These are phyloP conservation scores for Drosophila novamexicana DNA, from an alignment of 1,140 invertebrate species.

Conservation along the genomic window DNA sequence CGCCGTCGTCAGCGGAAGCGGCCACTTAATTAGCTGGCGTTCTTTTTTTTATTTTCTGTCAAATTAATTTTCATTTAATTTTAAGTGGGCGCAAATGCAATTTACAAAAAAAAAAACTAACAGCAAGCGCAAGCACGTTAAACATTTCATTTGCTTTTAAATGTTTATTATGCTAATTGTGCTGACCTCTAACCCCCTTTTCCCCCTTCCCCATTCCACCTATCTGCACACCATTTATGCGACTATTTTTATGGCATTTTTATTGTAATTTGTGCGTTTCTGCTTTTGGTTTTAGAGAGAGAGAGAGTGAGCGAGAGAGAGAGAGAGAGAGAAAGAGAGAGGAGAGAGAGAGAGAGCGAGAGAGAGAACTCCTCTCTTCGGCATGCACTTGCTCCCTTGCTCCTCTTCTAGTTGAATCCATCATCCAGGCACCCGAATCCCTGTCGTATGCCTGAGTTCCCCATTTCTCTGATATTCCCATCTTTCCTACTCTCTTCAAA, in stretches of 20 bases:
- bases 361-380: too few relatives aligned
- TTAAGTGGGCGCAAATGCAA: slow-evolving; percentile 79
- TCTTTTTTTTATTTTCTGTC: slow-evolving; percentile 47
- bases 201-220: too few relatives aligned
- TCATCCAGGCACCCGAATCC: too few relatives aligned
- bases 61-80: slow-evolving; percentile 83
- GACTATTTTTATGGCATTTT: slow-evolving; percentile 43
- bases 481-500: too few relatives aligned
- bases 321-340: too few relatives aligned
- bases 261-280: slow-evolving; percentile 59
- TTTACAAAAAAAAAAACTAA: slow-evolving; percentile 61
- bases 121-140: slow-evolving; percentile 59
- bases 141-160: slow-evolving; percentile 24
- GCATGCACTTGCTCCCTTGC: too few relatives aligned
- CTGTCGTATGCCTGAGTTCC: too few relatives aligned
- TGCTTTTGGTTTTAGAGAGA: slow-evolving; percentile 10
- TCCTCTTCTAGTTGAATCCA: too few relatives aligned
- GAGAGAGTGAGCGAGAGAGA: too few relatives aligned
- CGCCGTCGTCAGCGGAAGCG: slow-evolving; percentile 55
- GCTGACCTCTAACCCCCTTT: not conserved
- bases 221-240: slow-evolving; percentile 25
- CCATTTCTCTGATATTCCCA: too few relatives aligned
- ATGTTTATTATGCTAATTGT: slow-evolving; percentile 16
- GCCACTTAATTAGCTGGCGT: slow-evolving; percentile 67
- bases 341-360: too few relatives aligned